Conservation (phyloP, 2,797 vertebrate species). For the Sebastes variabilis region DNA sequence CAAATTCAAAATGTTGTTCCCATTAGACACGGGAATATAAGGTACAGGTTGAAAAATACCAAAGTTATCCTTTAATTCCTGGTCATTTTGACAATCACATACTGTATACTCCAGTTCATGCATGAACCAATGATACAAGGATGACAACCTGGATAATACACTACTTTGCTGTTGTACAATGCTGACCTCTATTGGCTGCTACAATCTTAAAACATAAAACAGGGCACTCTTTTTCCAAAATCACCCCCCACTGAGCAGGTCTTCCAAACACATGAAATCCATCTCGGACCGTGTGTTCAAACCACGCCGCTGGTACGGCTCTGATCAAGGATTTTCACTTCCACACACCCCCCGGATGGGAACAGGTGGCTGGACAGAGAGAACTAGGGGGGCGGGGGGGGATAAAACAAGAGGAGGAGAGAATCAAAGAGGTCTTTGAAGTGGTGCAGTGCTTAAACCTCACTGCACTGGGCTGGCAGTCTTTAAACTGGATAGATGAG, state of each 20-base stretch:
- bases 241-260: neutral
- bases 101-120: neutral
- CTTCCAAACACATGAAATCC: slow-evolving; percentile 8
- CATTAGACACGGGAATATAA: no score
- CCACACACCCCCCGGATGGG: slow-evolving; percentile 3
- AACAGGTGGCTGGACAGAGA: slow-evolving; percentile 63
- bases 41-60: no score
- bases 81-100: neutral
- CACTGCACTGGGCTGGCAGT: slow-evolving; percentile 7
- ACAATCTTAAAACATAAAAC: neutral
- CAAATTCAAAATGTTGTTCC: no score
- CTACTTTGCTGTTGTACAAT: slow-evolving; percentile 44
- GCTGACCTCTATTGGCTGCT: slow-evolving; percentile 73
- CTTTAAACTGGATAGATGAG: slow-evolving; percentile 43
- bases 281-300: neutral
- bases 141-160: neutral
- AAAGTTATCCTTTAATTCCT: neutral
- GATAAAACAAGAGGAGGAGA: slow-evolving; percentile 48
- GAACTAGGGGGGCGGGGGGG: neutral
- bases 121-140: neutral
- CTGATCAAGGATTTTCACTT: slow-evolving; percentile 27
- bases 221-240: neutral
- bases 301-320: neutral
- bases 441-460: slow-evolving; percentile 54
- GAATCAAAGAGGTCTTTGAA: slow-evolving; percentile 78